Percentiles rank a stretch among this genome's conserved stretches.
These are phyloP conservation scores for Cantharis flavilabris DNA, from an alignment of 2,888 invertebrate genomes.

Conservation along the genomic window DNA sequence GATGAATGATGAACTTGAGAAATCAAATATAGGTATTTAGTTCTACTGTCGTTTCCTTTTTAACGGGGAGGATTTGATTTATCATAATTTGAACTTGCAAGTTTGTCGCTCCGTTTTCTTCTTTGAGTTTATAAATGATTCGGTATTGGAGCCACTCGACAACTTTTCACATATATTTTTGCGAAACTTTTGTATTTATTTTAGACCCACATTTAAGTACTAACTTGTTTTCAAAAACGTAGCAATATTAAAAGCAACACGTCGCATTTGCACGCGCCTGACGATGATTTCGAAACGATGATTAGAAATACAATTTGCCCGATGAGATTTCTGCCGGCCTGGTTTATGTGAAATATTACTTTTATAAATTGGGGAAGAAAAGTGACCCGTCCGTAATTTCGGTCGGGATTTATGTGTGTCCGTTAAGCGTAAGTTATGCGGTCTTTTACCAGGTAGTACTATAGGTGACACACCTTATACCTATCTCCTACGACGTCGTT, in stretches of 20 bases:
- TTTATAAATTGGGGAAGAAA: not conserved
- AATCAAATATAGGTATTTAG: constrained; percentile 29
- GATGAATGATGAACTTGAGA: constrained; percentile 44
- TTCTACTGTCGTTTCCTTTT: constrained; percentile 9
- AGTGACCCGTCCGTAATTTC: not conserved
- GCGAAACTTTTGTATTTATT: not conserved
- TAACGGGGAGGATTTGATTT: constrained; percentile 8
- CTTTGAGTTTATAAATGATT: not conserved
- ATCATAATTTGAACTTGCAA: constrained; percentile 20
- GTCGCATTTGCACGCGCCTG: not conserved
- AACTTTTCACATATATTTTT: constrained; percentile 3
- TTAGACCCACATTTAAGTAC: not conserved
- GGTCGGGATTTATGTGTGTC: constrained; percentile 23
- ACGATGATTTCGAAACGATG: not conserved
- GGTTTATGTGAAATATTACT: not conserved
- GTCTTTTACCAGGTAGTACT: constrained; percentile 30
- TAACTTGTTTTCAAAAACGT: not conserved
- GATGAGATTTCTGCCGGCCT: not conserved
- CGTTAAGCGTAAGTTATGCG: constrained; percentile 28
- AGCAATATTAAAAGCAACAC: not conserved
- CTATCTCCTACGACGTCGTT: constrained; percentile 50
- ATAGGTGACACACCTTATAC: constrained; percentile 49
- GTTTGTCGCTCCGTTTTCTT: constrained; percentile 1
- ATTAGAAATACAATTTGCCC: not conserved
- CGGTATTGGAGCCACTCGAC: not conserved